phyloP scores from a whole-genome alignment of 2,113 vertebrate genomes.

The Dasyornis broadbenti region DNA sequence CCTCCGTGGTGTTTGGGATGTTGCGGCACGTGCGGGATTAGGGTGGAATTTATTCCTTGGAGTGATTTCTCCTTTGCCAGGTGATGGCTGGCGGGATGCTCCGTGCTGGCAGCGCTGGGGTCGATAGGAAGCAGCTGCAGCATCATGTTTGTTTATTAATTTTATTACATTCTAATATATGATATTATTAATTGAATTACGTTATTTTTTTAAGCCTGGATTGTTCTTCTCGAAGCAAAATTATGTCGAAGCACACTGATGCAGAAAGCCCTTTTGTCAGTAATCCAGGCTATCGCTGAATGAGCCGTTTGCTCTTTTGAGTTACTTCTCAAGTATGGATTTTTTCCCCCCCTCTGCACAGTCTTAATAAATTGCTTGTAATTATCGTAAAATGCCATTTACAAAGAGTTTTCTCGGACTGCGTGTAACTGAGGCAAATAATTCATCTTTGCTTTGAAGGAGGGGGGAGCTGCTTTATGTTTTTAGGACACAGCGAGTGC shows the following conservation, averaged over 20 bases:
- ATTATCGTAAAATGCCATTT: conserved; percentile 67
- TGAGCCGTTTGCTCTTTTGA: conserved; percentile 43
- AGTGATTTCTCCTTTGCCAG: conserved; percentile 66
- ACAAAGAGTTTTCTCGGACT: conserved; percentile 56
- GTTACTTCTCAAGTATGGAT: not conserved
- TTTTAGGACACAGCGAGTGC: not conserved
- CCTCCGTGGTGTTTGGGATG: not conserved
- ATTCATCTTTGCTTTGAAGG: conserved; percentile 36
- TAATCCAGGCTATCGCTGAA: conserved; percentile 56
- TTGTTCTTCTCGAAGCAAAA: conserved; percentile 56
- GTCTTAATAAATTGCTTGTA: conserved; percentile 51
- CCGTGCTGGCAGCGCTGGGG: not conserved
- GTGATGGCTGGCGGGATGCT: conserved; percentile 55
- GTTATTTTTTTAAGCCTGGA: conserved; percentile 12
- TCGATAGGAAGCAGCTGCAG: not conserved
- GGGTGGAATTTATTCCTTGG: conserved; percentile 65
- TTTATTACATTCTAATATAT: not conserved
- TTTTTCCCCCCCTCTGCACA: not conserved
- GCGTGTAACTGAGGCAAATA: conserved; percentile 54
- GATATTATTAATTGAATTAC: not conserved
- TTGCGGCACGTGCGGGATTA: conserved; percentile 54
- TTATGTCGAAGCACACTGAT: conserved; percentile 5
- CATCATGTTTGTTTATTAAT: not conserved
- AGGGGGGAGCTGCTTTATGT: conserved; percentile 7
- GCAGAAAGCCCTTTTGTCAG: conserved; percentile 60